Evolutionary conservation across 2,113 vertebrate genomes (phyloP), one percentile per base, ranked within the genome.

Genomic region (Cheirogaleus medius): DNA sequence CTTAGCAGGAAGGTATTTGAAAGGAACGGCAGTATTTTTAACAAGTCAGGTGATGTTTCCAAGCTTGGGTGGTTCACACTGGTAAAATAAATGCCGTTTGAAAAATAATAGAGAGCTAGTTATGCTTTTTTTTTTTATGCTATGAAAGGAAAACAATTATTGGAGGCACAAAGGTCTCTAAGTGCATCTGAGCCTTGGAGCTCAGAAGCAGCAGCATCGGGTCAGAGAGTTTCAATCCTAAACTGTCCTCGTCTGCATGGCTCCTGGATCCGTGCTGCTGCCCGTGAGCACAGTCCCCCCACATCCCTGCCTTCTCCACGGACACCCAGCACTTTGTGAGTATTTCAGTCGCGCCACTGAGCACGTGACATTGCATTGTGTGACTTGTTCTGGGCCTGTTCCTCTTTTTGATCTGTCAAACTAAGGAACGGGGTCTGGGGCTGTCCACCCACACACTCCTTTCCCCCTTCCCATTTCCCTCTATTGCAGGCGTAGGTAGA

Each of bases 31-130:
- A 0, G 3, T 0, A 0, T n/a, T 97, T 95, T 95, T 92, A 27
- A 52, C 34, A 73, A 5, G 83, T 42, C 52, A 81, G 89, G 91
- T 91, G 96, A 91, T 95, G 84, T 96, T 49, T 76, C 14, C 6
- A 66, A 73, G 80, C 91, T 96, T 4, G 96, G 68, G n/a, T 64
- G 11, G 14, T 69, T 89, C 49, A 95, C 12, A 9, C 34, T 82
- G 37, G 58, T 52, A 93, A 95, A 94, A 81, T 89, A 21, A 14
- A n/a, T 49, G 84, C 39, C 39, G 89, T 52, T 74, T 91, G 96
- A 74, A 34, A 60, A 95, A 81, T n/a, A 86, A 78, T 69, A 44
- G 32, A 82, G 47, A 96, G 11, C 1, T 0, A 0, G 5, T 27
- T 11, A 15, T 32, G 84, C 6, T 21, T 1, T 6, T 18, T n/a